These are phyloP conservation scores for Battus philenor DNA, from an alignment of 1,140 invertebrate genomes.

Conservation along the genomic window DNA sequence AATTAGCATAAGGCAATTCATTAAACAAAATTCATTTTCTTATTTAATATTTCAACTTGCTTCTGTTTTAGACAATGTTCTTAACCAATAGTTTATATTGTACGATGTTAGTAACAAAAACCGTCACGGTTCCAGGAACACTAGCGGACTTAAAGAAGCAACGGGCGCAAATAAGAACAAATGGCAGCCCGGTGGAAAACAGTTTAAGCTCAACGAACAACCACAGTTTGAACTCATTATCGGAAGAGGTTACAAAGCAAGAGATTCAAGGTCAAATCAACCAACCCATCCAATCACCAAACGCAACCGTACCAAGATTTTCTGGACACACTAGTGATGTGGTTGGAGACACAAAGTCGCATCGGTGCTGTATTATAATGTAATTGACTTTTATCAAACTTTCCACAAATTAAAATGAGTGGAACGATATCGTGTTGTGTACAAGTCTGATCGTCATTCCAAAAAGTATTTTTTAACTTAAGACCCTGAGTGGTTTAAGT, in stretches of 20 bases:
- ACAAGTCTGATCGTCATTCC: slow-evolving; percentile 52
- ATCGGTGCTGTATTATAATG: slow-evolving; percentile 72
- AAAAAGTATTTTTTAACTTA: slow-evolving; percentile 20
- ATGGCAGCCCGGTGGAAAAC: slow-evolving; percentile 72
- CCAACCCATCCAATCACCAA: slow-evolving; percentile 35
- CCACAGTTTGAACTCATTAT: slow-evolving; percentile 56
- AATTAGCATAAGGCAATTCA: too few species aligned
- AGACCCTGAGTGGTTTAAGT: neutral
- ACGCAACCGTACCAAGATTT: slow-evolving; percentile 59
- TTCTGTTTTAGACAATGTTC: too few species aligned
- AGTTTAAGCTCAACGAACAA: slow-evolving; percentile 56
- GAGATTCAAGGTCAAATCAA: slow-evolving; percentile 51
- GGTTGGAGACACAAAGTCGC: slow-evolving; percentile 67
- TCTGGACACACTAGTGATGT: slow-evolving; percentile 70
- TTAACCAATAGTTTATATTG: too few species aligned
- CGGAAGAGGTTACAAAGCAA: slow-evolving; percentile 36
- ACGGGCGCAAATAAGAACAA: slow-evolving; percentile 86
- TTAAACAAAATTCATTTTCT: too few species aligned
- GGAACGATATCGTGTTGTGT: slow-evolving; percentile 20
- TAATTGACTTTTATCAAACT: slow-evolving; percentile 24
- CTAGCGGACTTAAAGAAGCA: slow-evolving; percentile 94
- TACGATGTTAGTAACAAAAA: neutral
- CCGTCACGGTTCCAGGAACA: slow-evolving; percentile 77
- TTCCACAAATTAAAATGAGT: neutral
- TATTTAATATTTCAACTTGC: too few species aligned